Evolutionary conservation across 2,797 vertebrate genomes (phyloP).

Genomic region (Poeciliopsis presidionis): DNA sequence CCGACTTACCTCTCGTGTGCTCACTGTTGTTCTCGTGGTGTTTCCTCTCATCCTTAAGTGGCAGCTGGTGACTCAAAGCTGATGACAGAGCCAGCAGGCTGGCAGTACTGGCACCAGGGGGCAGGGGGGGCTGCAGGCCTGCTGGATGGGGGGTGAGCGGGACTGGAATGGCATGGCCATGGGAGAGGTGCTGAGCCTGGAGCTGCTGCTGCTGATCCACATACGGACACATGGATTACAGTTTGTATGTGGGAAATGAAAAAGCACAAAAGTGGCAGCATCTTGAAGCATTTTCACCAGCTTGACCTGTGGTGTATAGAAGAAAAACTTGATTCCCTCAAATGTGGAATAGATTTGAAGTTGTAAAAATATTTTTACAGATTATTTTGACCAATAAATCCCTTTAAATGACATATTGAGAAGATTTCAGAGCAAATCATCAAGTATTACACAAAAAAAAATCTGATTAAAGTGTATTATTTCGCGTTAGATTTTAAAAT

Average conservation of each 20-base stretch:
- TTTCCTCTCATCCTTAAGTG: constrained; percentile 93
- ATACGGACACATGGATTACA: constrained; percentile 33
- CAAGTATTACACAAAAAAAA: neutral
- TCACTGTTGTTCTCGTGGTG: constrained; percentile 88
- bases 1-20: constrained; percentile 88
- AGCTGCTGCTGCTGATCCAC: constrained; percentile 93
- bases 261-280: neutral
- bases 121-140: constrained; percentile 89
- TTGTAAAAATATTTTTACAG: neutral
- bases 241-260: neutral
- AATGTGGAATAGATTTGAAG: neutral
- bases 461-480: neutral
- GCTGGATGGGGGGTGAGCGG: constrained; percentile 93
- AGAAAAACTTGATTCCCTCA: neutral
- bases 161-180: constrained; percentile 91
- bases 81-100: constrained; percentile 91
- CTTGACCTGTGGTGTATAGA: neutral
- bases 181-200: constrained; percentile 95
- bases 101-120: constrained; percentile 88
- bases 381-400: neutral
- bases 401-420: neutral
- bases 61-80: constrained; percentile 90
- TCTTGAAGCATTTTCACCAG: neutral
- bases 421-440: neutral
- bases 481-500: neutral